Evolutionary conservation across 2,113 vertebrate species (phyloP).

Genomic region (Pycnonotus jocosus): DNA sequence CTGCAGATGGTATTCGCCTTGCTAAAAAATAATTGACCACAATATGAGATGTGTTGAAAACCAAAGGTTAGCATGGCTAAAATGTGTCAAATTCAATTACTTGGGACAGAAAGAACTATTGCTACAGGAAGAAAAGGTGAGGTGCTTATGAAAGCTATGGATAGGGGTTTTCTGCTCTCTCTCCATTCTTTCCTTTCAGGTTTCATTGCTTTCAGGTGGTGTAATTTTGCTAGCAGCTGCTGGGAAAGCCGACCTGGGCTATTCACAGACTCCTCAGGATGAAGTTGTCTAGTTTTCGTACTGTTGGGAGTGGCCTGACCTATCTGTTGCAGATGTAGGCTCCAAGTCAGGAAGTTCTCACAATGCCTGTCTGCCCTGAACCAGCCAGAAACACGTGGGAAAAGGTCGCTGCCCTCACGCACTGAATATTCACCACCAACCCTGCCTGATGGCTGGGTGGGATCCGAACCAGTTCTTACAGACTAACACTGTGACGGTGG

Average conservation of each 20-base stretch:
- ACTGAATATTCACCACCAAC: not conserved
- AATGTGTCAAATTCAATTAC: conserved; percentile 36
- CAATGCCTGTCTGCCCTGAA: not conserved
- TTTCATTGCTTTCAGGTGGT: conserved; percentile 19
- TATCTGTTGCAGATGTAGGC: not conserved
- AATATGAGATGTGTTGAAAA: conserved; percentile 26
- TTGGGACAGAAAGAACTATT: not conserved
- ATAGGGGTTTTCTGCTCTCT: not conserved
- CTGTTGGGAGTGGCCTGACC: not conserved
- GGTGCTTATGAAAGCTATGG: not conserved
- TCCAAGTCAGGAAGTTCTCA: not conserved
- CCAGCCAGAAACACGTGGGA: not conserved
- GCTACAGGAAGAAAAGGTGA: conserved; percentile 3
- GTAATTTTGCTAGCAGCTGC: not conserved
- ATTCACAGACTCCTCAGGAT: not conserved
- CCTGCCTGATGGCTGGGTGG: not conserved
- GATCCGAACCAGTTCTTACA: not conserved
- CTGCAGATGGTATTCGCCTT: conserved; percentile 4
- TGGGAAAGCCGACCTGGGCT: not conserved
- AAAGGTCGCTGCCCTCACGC: not conserved
- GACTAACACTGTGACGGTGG: accelerated
- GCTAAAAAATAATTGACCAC: conserved; percentile 28
- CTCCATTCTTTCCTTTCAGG: not conserved
- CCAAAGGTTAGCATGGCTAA: conserved; percentile 29
- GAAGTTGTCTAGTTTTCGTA: not conserved